phyloP scores from a whole-genome alignment of 2,797 vertebrate genomes.

The Podargus strigoides region DNA sequence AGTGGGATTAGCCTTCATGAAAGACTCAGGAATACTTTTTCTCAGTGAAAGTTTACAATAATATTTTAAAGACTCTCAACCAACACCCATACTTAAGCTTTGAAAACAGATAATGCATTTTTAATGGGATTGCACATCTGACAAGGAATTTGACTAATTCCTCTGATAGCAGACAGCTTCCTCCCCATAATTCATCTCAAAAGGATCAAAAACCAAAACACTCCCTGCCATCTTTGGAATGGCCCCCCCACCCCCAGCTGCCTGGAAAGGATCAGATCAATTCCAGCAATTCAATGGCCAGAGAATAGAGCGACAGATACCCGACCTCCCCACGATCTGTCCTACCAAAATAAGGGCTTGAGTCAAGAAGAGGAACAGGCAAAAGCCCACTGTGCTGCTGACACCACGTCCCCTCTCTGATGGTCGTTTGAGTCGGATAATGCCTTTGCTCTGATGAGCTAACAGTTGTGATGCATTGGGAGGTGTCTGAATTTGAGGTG shows the following conservation, averaged over 20 bases:
- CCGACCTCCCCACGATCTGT: neutral
- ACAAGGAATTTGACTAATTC: slow-evolving; percentile 71
- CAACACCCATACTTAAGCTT: slow-evolving; percentile 64
- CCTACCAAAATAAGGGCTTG: neutral
- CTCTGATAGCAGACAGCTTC: slow-evolving; percentile 54
- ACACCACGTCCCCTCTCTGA: no score
- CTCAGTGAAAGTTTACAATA: slow-evolving; percentile 70
- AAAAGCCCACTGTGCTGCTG: neutral
- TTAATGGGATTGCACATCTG: slow-evolving; percentile 69
- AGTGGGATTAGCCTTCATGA: slow-evolving; percentile 64
- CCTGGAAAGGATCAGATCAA: slow-evolving; percentile 53
- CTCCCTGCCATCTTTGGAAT: slow-evolving; percentile 43
- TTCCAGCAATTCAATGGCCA: neutral
- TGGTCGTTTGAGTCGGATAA: neutral
- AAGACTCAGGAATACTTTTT: slow-evolving; percentile 59
- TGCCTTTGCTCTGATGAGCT: neutral
- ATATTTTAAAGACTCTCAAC: slow-evolving; percentile 59
- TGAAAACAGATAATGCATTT: slow-evolving; percentile 73
- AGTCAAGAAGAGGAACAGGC: neutral
- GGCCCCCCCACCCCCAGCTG: neutral
- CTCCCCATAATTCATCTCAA: slow-evolving; percentile 58
- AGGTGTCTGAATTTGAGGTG: neutral
- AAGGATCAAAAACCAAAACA: slow-evolving; percentile 59
- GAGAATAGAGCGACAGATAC: neutral
- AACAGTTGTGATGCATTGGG: neutral